Evolutionary conservation across 2,797 vertebrate genomes (phyloP), one percentile per base, ranked within the genome.

Genomic region (Schizopygopsis pylzovi): DNA sequence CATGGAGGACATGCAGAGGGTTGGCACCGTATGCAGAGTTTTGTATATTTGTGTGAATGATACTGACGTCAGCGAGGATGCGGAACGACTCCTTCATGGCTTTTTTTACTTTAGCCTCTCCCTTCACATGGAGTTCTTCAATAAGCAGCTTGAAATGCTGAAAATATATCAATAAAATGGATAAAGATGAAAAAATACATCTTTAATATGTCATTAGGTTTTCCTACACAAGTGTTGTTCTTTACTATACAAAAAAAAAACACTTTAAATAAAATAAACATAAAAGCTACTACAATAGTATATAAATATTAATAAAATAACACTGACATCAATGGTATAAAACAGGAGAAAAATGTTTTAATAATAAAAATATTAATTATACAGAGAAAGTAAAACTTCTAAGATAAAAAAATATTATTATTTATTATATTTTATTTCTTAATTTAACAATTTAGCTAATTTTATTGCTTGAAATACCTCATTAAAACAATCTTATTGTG

Each of bases 121-220:
- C 98, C 92, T 99, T 99, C n/a, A 98, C 97, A 22, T 98, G 96
- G 43, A 99, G 92, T 4, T 97, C 96, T 0, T 97, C 96, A 86
- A 99, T 96, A 87, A 99, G 92, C 88, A 96, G 90, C 91, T 99
- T 99, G 90, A 99, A 99, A 91, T 99, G 98, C 98, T 99, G 89
- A 81, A 80, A 47, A n/a, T 65, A 15, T 65, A 15, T 28, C 5
- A 28, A 6, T 28, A 56, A 67, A 33, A 68, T 9, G 0, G 5
- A 63, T 7, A 71, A 49, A 47, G 1, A 28, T 43, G 28, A 67
- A 28, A 70, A 22, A 41, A 22, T n/a, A n/a, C n/a, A 4, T 70
- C 18, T 56, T 56, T 22, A 56, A 56, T 22, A 9, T 8, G 7
- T 20, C 54, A 56, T 56, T 56, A 25, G 41, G 12, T 16, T 49